Evolutionary conservation across 1,140 invertebrate species (phyloP).

Genomic region (Conus betulinus): DNA sequence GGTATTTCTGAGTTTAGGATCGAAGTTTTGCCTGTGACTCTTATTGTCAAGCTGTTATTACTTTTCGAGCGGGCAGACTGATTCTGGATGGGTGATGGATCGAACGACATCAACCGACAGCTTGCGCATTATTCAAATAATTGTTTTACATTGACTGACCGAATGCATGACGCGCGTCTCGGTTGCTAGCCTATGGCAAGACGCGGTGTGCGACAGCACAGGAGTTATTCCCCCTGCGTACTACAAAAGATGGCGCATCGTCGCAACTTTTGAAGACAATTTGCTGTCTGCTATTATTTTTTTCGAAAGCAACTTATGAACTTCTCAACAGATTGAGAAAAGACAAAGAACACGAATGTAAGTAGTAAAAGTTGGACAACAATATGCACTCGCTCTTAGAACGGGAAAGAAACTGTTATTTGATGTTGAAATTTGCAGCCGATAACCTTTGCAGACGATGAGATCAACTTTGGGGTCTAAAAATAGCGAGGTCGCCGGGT

Average conservation of each 20-base stretch:
- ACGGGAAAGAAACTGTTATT: background rate
- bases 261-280: constrained; percentile 36
- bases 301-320: constrained; percentile 27
- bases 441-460: constrained; percentile 42
- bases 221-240: constrained; percentile 13
- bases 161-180: background rate
- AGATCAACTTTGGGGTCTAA: constrained; percentile 40
- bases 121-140: background rate
- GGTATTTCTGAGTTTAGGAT: no score
- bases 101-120: background rate
- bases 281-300: constrained; percentile 39
- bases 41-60: no score
- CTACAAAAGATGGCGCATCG: constrained; percentile 39
- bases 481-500: constrained; percentile 39
- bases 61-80: no score
- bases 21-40: no score
- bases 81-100: background rate
- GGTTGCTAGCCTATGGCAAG: background rate
- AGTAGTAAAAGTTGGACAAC: background rate
- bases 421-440: constrained; percentile 17
- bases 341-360: background rate
- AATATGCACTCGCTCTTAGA: background rate
- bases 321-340: background rate
- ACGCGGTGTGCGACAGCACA: constrained; percentile 6
- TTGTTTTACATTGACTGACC: background rate